Percentiles rank a stretch among this genome's conserved stretches.
phyloP scores from a whole-genome alignment of 2,888 invertebrate genomes.

The Liodrosophila aerea region DNA sequence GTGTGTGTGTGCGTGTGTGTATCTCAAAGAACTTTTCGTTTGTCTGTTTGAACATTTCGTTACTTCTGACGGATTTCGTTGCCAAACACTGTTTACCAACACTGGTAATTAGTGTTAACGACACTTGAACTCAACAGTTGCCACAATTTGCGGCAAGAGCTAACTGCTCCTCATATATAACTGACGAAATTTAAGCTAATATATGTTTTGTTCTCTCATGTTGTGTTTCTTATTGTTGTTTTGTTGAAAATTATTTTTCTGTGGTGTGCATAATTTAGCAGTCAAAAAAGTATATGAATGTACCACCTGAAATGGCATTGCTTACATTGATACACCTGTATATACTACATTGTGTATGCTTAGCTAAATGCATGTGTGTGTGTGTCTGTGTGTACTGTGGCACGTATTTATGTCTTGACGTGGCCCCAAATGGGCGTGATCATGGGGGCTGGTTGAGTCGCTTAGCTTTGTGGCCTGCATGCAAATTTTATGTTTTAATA shows the following conservation, averaged over 20 bases:
- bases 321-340: conserved; percentile 37
- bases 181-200: conserved; percentile 23
- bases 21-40: too few relatives aligned
- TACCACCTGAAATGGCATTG: conserved; percentile 32
- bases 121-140: conserved; percentile 1
- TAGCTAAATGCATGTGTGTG: background rate
- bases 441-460: conserved; percentile 37
- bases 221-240: conserved; percentile 5
- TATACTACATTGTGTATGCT: conserved; percentile 4
- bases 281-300: conserved; percentile 43
- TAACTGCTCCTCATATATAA: conserved; percentile 26
- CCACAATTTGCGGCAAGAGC: conserved; percentile 5
- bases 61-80: too few relatives aligned
- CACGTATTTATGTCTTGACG: conserved; percentile 41
- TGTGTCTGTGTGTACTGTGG: conserved; percentile 8
- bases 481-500: conserved; percentile 79
- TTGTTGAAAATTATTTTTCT: conserved; percentile 16
- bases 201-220: background rate
- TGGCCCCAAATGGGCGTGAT: conserved; percentile 35
- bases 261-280: conserved; percentile 58
- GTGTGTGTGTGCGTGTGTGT: background rate
- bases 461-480: conserved; percentile 64
- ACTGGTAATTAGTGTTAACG: conserved; percentile 5
- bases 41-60: too few relatives aligned
- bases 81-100: background rate